Conservation (phyloP, 2,797 vertebrate species). For the Gastrophryne carolinensis region DNA sequence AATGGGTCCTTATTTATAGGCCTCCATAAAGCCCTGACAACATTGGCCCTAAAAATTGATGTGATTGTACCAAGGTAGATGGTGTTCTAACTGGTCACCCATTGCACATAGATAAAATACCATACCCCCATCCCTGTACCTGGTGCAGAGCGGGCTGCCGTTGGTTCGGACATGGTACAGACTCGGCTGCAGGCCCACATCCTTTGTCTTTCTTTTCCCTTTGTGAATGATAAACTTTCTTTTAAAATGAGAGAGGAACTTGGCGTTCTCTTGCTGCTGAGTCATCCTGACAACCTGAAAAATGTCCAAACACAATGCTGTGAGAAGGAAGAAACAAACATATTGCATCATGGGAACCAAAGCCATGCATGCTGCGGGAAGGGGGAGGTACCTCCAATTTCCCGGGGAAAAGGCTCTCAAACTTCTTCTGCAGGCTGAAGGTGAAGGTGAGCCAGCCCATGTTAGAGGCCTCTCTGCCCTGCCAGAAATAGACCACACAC, state of each 20-base stretch:
- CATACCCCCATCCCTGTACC: constrained; percentile 64
- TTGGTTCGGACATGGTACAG: constrained; percentile 97
- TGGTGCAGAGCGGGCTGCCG: constrained; percentile 92
- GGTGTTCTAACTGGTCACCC: too few relatives aligned
- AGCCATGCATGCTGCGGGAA: not conserved
- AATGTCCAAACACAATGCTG: not conserved
- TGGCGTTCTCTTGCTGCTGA: constrained; percentile 98
- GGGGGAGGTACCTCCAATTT: constrained; percentile 82
- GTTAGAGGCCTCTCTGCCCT: constrained; percentile 95
- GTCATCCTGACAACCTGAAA: constrained; percentile 96
- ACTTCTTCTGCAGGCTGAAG: constrained; percentile 98
- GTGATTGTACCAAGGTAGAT: too few relatives aligned
- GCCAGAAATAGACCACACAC: constrained; percentile 98
- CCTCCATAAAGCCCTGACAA: too few relatives aligned
- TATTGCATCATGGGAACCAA: not conserved
- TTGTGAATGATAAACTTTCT: constrained; percentile 97
- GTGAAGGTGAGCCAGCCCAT: constrained; percentile 99
- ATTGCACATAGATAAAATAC: too few relatives aligned
- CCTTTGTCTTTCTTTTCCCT: constrained; percentile 85
- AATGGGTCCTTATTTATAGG: too few relatives aligned
- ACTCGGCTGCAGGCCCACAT: constrained; percentile 83
- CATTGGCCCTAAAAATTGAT: too few relatives aligned
- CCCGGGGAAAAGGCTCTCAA: constrained; percentile 93
- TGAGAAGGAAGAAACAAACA: not conserved
- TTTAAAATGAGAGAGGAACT: constrained; percentile 97